These are phyloP conservation scores for Pachycephala philippinensis DNA, from an alignment of 2,113 vertebrate genomes.

Conservation along the genomic window DNA sequence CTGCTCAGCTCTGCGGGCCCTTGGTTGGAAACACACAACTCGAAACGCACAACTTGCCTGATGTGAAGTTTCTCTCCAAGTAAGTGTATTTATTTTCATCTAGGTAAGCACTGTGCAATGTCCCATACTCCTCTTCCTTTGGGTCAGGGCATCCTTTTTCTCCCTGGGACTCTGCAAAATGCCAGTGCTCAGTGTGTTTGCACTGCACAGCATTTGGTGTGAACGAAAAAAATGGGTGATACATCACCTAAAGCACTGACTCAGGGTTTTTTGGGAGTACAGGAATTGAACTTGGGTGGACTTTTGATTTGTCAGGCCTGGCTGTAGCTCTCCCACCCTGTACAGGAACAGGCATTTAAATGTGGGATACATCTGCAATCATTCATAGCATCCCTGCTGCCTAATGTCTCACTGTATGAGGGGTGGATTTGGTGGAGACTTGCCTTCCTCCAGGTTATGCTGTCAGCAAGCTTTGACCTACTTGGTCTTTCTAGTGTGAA, in stretches of 20 bases:
- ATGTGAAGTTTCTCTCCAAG: not conserved
- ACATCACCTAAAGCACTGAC: not conserved
- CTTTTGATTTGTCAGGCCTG: not conserved
- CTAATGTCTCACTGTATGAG: not conserved
- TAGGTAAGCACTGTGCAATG: rapidly evolving
- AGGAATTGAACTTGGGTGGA: not conserved
- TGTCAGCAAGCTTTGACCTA: not conserved
- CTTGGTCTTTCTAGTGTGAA: not conserved
- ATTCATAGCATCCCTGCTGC: not conserved
- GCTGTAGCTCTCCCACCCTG: not conserved
- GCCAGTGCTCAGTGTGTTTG: not conserved
- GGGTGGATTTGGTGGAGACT: not conserved
- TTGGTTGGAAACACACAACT: not conserved
- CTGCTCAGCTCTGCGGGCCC: not conserved
- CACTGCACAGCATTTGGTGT: not conserved
- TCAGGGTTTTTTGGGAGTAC: not conserved
- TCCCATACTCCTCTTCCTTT: not conserved
- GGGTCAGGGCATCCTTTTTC: not conserved
- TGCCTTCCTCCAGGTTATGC: not conserved
- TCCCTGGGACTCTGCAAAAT: not conserved
- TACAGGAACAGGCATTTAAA: not conserved
- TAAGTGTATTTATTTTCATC: not conserved
- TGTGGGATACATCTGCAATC: not conserved
- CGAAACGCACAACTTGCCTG: not conserved
- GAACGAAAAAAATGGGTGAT: not conserved